A percentile compares a stretch with the other conserved stretches of the same genome.
Conservation (phyloP, 2,797 vertebrate genomes). For the Tolypeutes matacus region DNA sequence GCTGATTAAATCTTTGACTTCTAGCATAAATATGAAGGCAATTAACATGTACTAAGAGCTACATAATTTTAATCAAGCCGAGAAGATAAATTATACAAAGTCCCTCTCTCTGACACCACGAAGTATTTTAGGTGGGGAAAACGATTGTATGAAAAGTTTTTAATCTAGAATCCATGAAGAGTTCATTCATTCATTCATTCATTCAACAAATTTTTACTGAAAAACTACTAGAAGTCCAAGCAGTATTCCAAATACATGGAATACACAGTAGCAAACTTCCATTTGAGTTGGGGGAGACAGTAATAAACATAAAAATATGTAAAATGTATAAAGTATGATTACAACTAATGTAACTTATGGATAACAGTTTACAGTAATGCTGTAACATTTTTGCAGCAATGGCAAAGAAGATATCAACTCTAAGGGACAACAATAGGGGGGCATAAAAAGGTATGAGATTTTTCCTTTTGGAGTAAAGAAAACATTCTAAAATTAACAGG, state of each 20-base stretch:
- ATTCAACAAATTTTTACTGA: conserved; percentile 11
- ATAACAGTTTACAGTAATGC: no score
- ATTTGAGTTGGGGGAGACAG: neutral
- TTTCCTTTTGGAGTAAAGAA: no score
- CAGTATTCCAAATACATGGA: neutral
- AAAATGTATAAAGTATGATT: neutral
- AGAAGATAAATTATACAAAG: neutral
- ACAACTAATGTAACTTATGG: no score
- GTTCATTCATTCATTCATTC: neutral
- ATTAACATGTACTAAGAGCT: neutral
- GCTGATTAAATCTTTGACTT: neutral
- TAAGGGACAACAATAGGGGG: no score
- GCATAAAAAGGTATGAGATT: no score
- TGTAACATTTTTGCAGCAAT: no score
- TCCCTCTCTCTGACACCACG: neutral
- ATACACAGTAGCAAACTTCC: neutral
- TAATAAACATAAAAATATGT: neutral
- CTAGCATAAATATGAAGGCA: neutral
- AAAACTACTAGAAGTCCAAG: neutral
- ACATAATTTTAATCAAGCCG: conserved; percentile 8
- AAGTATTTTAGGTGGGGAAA: neutral
- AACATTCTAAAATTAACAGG: no score
- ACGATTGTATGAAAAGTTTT: neutral
- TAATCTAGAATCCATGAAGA: conserved; percentile 3
- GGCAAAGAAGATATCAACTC: no score